Evolutionary conservation across 2,797 vertebrate genomes (phyloP), one percentile per base, ranked within the genome.

Genomic region (Anas bahamensis): DNA sequence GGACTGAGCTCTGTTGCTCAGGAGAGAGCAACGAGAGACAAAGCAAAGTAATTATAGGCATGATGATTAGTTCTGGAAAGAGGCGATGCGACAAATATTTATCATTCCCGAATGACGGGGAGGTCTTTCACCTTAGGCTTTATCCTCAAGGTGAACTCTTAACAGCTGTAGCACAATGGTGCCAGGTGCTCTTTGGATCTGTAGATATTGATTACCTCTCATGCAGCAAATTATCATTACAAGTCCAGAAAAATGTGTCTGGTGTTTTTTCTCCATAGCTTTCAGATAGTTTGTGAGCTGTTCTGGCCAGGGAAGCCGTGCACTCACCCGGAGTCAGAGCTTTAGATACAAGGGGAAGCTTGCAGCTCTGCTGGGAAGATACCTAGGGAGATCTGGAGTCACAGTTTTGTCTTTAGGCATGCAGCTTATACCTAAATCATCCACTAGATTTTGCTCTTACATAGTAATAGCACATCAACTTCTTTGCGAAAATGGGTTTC

Each of bases 141-240:
- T 74, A 44, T 86, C 73, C 83, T 94, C 88, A 94, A 95, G 73
- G 77, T 94, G 88, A 93, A 48, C 60, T 93, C 77, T 35, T 73
- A 91, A 70, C 88, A 83, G 64, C 88, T 89, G 80, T 83, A 89
- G 73, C 70, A 52, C 44, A 48, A 35, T 9, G 18, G 69, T 91
- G 65, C 80, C 80, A 93, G 88, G 83, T 81, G 81, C 56, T 79
- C 53, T 85, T 61, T 39, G 77, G 86, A 73, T 88, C 70, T 66
- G 42, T 74, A 55, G 78, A 48, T 83, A 70, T 64, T 63, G 82
- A 86, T 92, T 90, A 74, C 22, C 46, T 91, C 80, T 72, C 16
- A 4, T 63, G 71, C 69, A 80, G 65, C 77, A 84, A 77, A 87
- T 92, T 83, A 64, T 57, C 52, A 42, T 77, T 83, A 56, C 24